Evolutionary conservation across 2,113 vertebrate genomes (phyloP), one percentile per base, ranked within the genome.

Genomic region (Ageneiosus marmoratus): DNA sequence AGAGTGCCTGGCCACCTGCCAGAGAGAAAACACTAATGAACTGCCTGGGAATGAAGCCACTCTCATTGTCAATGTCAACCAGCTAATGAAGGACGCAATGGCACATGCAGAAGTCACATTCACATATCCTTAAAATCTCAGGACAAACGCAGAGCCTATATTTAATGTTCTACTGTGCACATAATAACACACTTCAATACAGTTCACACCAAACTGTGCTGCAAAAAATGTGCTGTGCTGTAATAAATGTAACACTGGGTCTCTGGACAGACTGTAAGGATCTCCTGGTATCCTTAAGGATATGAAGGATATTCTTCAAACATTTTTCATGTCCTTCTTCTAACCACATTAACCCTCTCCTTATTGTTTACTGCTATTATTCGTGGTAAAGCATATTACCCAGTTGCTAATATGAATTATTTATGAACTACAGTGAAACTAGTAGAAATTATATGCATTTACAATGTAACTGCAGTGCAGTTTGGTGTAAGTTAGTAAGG

Each of bases 21-120:
- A 89, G 88, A 77, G 37, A 62, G 67, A 88, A 76, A 51, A 74
- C 60, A 80, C 87, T 89, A 89, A 88, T 88, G 84, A 89, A 88
- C 85, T 86, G 80, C 62, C 56, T 67, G 87, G 78, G 81, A 83
- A 79, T 83, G 56, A 81, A 87, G 56, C 86, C 85, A 89, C 83
- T 88, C 67, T 83, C 67, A 88, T 34, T 81, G 88, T 76, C 84
- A 87, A 72, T 82, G 73, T 88, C 84, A 87, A 83, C 77, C 82
- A 70, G 67, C 80, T 82, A 82, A 86, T 77, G 84, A 83, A 84
- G 85, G 84, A 84, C 53, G 63, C 87, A 86, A 24, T 51, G n/a
- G 29, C 53, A 69, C 83, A 84, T 79, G 62, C 62, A 75, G 79
- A 73, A 13, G 60, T 80, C 74, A 85, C 32, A 83, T 65, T 46